A percentile compares a stretch with the other conserved stretches of the same genome.
phyloP scores from a whole-genome alignment of 2,888 invertebrate species.

The Drosophila peninsularis region DNA sequence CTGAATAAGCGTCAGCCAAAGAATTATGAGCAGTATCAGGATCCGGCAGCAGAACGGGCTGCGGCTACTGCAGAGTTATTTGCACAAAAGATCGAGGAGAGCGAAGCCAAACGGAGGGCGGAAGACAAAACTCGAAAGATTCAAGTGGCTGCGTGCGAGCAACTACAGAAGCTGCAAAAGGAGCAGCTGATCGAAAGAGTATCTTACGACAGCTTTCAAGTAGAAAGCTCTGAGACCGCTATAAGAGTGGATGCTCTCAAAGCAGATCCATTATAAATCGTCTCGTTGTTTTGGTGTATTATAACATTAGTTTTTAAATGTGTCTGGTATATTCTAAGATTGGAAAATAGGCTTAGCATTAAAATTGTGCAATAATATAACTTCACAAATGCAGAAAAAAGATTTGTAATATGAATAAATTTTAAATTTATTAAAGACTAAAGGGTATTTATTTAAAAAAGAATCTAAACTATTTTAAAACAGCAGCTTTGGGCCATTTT shows the following conservation, averaged over 20 bases:
- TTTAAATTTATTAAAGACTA: background rate
- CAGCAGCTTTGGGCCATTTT: too few relatives aligned
- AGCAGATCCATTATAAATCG: conserved; percentile 42
- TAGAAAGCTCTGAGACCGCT: conserved; percentile 37
- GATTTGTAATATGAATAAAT: background rate
- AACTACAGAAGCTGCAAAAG: conserved; percentile 65
- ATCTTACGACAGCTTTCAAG: conserved; percentile 59
- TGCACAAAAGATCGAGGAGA: conserved; percentile 74
- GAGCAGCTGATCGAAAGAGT: conserved; percentile 42
- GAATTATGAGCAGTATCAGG: conserved; percentile 67
- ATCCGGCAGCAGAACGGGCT: conserved; percentile 69
- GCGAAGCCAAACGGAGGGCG: conserved; percentile 69
- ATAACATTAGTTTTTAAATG: background rate
- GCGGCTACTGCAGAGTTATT: conserved; percentile 78
- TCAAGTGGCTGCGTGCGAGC: conserved; percentile 77
- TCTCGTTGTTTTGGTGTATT: background rate
- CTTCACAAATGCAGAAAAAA: background rate
- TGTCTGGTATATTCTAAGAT: background rate
- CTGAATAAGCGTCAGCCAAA: conserved; percentile 36
- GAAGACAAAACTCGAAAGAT: conserved; percentile 68
- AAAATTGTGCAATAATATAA: background rate
- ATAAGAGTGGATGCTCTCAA: conserved; percentile 47
- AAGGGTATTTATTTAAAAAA: too few relatives aligned
- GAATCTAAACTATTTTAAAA: background rate
- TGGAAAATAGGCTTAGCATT: background rate